Evolutionary conservation across 1,140 invertebrate species (phyloP), one percentile per base, ranked within the genome.

Genomic region (Plectrocnemia conspersa): DNA sequence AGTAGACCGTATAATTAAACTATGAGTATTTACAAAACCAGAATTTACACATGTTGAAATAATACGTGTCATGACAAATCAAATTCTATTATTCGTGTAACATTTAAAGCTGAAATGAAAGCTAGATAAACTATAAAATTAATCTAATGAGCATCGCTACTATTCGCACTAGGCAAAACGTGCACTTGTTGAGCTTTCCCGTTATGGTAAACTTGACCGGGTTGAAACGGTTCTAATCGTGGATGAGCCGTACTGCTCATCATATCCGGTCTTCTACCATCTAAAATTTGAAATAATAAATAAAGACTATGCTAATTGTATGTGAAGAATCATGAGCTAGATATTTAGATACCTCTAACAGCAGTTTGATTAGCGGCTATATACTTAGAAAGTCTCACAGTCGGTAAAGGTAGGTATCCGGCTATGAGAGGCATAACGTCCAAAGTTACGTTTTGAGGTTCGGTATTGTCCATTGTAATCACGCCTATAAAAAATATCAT

Each of bases 381-480:
- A 70, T 95, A 96, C 63, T 92, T 92, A 4, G 89, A 93, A n/a
- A 97, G 74, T 53, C 90, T 78, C 49, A 97, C 87, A 48, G 85
- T 78, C 4, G 93, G 93, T 47, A 94, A 76, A 6, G 92, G 92
- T 36, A 96, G 75, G 68, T 86, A 92, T 18, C 93, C 93, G 52
- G 88, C 86, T 3, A 85, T 85, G 21, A 97, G 70, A 19, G 93
- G 93, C 86, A 95, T 92, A 10, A 95, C 89, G 64, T 96, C 91
- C 50, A 97, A 71, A 1, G 81, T 81, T 35, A 93, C 86, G 42
- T 76, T 82, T 69, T 90, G 86, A 44, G 82, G 79, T 41, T 84
- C 80, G 11, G 79, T 71, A 32, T 77, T 75, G 58, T 89, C 87
- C 70, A 93, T 80, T 6, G 82, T 86, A 40, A 93, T 82, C 11